Evolutionary conservation across 2,888 invertebrate genomes (phyloP), one percentile per base, ranked within the genome.

Genomic region (Nomada ferruginata): DNA sequence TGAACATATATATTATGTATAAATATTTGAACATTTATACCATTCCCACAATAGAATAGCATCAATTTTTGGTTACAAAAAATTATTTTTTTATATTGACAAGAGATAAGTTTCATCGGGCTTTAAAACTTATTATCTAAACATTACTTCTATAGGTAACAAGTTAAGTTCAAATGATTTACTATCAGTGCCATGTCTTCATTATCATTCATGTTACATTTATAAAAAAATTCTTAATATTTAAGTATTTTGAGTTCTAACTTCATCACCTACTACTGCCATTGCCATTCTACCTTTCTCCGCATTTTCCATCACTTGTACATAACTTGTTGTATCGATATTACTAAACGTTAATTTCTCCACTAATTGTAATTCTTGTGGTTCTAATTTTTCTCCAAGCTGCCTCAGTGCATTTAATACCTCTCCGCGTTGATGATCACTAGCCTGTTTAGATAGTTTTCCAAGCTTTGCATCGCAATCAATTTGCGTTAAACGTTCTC

Each of bases 391-490:
- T 86, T 95, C 95, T 5, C 95, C 95, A 50, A 95, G 90, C 79
- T 95, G 95, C 69, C 94, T 92, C 65, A 95, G 87, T 3, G 95
- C 95, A 64, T 92, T 94, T 44, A 95, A 88, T 79, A 95, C 93
- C 91, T 95, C 95, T 66, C 93, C 94, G 91, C 94, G 90, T 78
- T 94, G 95, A 86, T 94, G 94, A 57, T 95, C 95, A 72, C 94
- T 94, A 42, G 91, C 90, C 60, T 95, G 94, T 80, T 91, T 89
- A 50, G 93, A 92, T 42, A 96, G 90, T 93, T 96, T 96, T 36
- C 96, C 96, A 44, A 96, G 94, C 91, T 95, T 96, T 15, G 94
- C 91, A 90, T 96, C 95, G 87, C 96, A 94, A 63, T 96, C 95
- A 53, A 96, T 94, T 89, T 95, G 94, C 18, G 94, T 90, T 26